Conservation (phyloP, 2,888 invertebrate species). For the Drosophila leonis region DNA sequence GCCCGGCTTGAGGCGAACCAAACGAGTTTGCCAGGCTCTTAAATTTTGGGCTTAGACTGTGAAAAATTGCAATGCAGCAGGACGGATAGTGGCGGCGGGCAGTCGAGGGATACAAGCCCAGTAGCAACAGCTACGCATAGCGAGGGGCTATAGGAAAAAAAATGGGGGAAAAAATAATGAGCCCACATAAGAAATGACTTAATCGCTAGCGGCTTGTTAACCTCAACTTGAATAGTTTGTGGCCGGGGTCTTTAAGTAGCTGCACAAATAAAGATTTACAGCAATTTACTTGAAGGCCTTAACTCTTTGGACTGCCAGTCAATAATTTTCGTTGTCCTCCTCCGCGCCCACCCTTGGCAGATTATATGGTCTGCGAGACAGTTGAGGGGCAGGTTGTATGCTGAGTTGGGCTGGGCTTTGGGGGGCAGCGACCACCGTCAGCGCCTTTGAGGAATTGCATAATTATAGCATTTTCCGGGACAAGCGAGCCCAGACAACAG, state of each 20-base stretch:
- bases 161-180: slow-evolving; percentile 62
- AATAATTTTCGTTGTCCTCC: slow-evolving; percentile 73
- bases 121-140: slow-evolving; percentile 71
- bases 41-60: slow-evolving; percentile 72
- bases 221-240: slow-evolving; percentile 51
- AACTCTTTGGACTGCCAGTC: slow-evolving; percentile 62
- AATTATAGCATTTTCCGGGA: slow-evolving; percentile 82
- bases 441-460: slow-evolving; percentile 83
- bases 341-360: slow-evolving; percentile 51
- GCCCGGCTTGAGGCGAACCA: slow-evolving; percentile 19
- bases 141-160: slow-evolving; percentile 1
- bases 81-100: not conserved
- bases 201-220: slow-evolving; percentile 82
- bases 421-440: slow-evolving; percentile 80
- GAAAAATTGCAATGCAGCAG: slow-evolving; percentile 57
- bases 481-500: slow-evolving; percentile 34
- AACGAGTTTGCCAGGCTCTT: slow-evolving; percentile 58
- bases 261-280: slow-evolving; percentile 81
- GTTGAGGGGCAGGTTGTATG: not conserved
- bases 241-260: slow-evolving; percentile 72
- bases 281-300: slow-evolving; percentile 71
- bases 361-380: slow-evolving; percentile 55
- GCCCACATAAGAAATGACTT: slow-evolving; percentile 81
- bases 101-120: slow-evolving; percentile 57
- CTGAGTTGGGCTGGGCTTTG: not conserved